Percentiles rank a stretch among this genome's conserved stretches.
These are phyloP conservation scores for Strix occidentalis DNA, from an alignment of 2,797 vertebrate genomes.

Conservation along the genomic window DNA sequence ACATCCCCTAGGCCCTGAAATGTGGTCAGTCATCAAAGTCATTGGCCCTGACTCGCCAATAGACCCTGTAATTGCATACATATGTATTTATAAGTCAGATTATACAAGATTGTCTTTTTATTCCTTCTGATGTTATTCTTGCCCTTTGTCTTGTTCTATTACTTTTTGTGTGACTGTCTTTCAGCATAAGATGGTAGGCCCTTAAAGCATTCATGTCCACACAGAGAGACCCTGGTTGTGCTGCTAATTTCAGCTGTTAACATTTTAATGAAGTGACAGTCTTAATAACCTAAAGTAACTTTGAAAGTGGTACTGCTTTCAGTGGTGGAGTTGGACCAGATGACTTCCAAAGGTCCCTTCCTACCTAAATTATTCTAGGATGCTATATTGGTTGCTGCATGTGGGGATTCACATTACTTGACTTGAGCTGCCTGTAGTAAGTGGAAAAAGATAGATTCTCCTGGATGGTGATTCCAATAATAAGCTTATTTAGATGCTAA, in stretches of 20 bases:
- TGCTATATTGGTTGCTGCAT: not conserved
- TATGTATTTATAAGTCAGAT: not conserved
- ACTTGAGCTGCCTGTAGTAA: not conserved
- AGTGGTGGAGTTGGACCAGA: not conserved
- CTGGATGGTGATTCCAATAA: not conserved
- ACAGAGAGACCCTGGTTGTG: not conserved
- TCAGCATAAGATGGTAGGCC: not conserved
- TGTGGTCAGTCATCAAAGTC: not conserved
- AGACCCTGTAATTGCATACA: fast-evolving
- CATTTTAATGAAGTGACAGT: not conserved
- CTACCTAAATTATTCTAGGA: not conserved
- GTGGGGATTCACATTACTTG: not conserved
- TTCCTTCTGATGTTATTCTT: not conserved
- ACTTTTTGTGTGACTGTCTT: not conserved
- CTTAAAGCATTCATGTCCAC: not conserved
- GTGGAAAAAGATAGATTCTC: not conserved
- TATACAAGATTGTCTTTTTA: not conserved
- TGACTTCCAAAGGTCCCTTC: not conserved
- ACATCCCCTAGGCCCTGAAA: not conserved
- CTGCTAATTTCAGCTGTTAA: not conserved
- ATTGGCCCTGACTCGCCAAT: not conserved
- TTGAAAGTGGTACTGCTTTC: not conserved
- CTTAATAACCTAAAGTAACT: not conserved
- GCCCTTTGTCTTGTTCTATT: not conserved
- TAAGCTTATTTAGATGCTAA: not conserved